Percentiles rank a stretch among this genome's conserved stretches.
These are phyloP conservation scores for Gallinago paraguaiae DNA, from an alignment of 2,113 vertebrate genomes.

Conservation along the genomic window DNA sequence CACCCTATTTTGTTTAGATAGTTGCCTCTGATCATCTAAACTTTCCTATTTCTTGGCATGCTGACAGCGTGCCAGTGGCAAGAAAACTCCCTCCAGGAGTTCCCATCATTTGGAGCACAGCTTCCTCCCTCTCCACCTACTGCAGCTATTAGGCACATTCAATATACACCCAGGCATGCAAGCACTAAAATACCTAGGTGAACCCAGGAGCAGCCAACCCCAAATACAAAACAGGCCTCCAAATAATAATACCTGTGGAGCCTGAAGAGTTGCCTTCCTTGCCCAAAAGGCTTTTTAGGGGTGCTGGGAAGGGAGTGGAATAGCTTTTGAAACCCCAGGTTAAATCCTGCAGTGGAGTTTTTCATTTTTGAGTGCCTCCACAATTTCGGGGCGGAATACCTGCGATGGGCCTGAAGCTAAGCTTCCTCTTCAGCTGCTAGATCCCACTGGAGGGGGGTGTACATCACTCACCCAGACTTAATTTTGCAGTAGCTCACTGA, in stretches of 20 bases:
- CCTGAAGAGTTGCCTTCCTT: slow-evolving; percentile 56
- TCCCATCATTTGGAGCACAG: slow-evolving; percentile 52
- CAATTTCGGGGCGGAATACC: background rate
- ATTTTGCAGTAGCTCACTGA: slow-evolving; percentile 8
- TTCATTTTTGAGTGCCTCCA: background rate
- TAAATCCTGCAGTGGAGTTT: background rate
- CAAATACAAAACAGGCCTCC: slow-evolving; percentile 24
- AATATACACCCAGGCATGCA: slow-evolving; percentile 32
- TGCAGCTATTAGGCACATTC: slow-evolving; percentile 31
- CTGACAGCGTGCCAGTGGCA: slow-evolving; percentile 53
- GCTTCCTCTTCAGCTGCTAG: background rate
- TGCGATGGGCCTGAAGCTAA: background rate
- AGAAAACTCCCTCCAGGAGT: slow-evolving; percentile 64
- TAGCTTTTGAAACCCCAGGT: background rate
- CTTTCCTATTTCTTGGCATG: slow-evolving; percentile 43
- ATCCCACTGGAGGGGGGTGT: background rate
- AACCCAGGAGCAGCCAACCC: slow-evolving; percentile 32
- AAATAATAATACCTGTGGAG: slow-evolving; percentile 28
- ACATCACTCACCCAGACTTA: background rate
- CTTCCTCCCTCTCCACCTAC: slow-evolving; percentile 65
- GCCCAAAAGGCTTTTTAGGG: slow-evolving; percentile 41
- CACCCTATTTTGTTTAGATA: slow-evolving; percentile 54
- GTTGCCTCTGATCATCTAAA: slow-evolving; percentile 39
- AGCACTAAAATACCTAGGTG: slow-evolving; percentile 11
- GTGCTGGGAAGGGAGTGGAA: slow-evolving; percentile 2